Evolutionary conservation across 2,888 invertebrate genomes (phyloP), one percentile per base, ranked within the genome.

Genomic region (Flexamia atlantica): DNA sequence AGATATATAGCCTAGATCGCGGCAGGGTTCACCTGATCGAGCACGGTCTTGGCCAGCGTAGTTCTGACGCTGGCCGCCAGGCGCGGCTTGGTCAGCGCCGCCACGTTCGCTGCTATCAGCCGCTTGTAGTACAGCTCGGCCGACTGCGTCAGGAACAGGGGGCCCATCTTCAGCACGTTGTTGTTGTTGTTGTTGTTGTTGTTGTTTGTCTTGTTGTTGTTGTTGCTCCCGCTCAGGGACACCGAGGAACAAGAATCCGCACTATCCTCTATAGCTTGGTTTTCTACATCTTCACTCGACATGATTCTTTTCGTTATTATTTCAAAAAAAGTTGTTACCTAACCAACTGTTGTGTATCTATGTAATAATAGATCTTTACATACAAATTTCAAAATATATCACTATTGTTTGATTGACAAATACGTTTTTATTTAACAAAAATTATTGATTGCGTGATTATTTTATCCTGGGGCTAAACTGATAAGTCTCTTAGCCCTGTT

Each of bases 111-210:
- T 4, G 88, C 88, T 64, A 88, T 85, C 68, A 88, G 84, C 76
- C 87, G 88, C 84, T 88, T 88, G 86, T 88, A 88, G 86, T 88
- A 88, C 36, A 87, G 57, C 42, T 86, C 85, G 30, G 87, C 85
- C 60, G 86, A 83, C 89, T 90, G 92, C 72, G 93, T 93, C 81
- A 93, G 91, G 14, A 95, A 95, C 88, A 96, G 90, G 85, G 96
- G 92, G 88, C 94, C 96, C 90, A 96, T 96, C 89, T 96, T 95
- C 20, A 76, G 30, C 74, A 82, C 81, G 74, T 76, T 76, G 42
- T 81, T 81, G 57, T 84, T 76, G 57, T 85, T 85, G 70, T 79
- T 82, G 81, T 82, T 84, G 42, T 81, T 81, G 57, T 84, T 76
- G 57, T 85, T 85, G 70, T 79, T 82, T 42, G 17, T 64, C n/a